A percentile compares a stretch with the other conserved stretches of the same genome.
These are phyloP conservation scores for Ligdia adustata DNA, from an alignment of 2,888 invertebrate species.

Conservation along the genomic window DNA sequence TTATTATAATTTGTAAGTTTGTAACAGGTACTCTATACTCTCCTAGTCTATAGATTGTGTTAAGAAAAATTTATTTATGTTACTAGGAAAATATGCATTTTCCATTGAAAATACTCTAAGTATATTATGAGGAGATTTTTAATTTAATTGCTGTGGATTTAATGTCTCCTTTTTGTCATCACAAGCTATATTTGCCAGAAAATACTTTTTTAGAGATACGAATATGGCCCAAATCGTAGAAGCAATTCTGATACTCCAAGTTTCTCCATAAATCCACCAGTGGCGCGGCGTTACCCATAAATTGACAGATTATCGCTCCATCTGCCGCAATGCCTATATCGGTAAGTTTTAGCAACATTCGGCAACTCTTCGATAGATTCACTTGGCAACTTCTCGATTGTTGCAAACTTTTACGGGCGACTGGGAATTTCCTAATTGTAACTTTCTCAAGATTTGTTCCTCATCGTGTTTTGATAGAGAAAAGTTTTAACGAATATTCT, in stretches of 20 bases:
- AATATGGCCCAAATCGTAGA: conserved; percentile 4
- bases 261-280: conserved; percentile 12
- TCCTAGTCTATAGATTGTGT: no score
- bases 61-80: no score
- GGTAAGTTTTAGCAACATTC: conserved; percentile 4
- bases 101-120: no score
- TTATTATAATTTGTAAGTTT: no score
- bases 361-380: conserved; percentile 10
- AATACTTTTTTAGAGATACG: no score
- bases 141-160: no score
- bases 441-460: background rate
- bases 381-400: conserved; percentile 10
- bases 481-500: background rate
- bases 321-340: conserved; percentile 14
- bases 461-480: background rate
- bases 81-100: no score
- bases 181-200: no score
- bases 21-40: no score
- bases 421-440: conserved; percentile 11
- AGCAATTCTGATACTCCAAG: conserved; percentile 9
- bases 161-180: no score
- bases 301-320: conserved; percentile 25
- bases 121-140: no score
- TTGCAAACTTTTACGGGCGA: background rate
- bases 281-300: conserved; percentile 14